Conservation (phyloP, 2,888 invertebrate species). For the Heliconius ethilla region DNA sequence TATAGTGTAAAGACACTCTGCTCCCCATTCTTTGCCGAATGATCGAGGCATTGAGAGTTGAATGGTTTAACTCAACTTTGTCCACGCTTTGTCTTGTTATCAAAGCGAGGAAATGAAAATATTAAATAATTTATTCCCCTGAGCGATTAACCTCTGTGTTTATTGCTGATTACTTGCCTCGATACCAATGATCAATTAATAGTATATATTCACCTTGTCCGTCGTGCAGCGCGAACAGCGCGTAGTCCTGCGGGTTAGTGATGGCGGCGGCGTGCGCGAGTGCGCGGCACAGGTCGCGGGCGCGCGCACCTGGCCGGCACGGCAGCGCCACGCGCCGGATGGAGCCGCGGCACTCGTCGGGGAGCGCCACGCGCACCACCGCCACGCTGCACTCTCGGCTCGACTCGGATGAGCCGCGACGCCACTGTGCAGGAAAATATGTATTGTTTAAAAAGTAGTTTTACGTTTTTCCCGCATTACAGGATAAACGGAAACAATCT, state of each 20-base stretch:
- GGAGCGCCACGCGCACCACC: slow-evolving; percentile 94
- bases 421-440: slow-evolving; percentile 61
- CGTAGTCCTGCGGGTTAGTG: slow-evolving; percentile 98
- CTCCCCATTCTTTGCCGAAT: no score
- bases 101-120: no score
- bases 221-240: slow-evolving; percentile 93
- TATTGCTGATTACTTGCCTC: no score
- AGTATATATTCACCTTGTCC: slow-evolving; percentile 87
- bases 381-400: slow-evolving; percentile 61
- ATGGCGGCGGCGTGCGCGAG: slow-evolving; percentile 97
- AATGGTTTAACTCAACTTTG: no score
- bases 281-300: slow-evolving; percentile 95
- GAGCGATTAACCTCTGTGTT: no score
- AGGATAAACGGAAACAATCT: background rate
- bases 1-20: no score
- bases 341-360: slow-evolving; percentile 96
- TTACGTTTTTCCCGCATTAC: no score
- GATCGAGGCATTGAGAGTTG: no score
- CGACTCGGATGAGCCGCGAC: slow-evolving; percentile 75
- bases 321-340: slow-evolving; percentile 95
- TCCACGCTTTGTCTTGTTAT: no score
- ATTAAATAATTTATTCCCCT: no score
- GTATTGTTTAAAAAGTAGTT: background rate
- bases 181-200: background rate
- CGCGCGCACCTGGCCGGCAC: slow-evolving; percentile 95